These are phyloP conservation scores for Gortyna flavago DNA, from an alignment of 2,888 invertebrate species.

Conservation along the genomic window DNA sequence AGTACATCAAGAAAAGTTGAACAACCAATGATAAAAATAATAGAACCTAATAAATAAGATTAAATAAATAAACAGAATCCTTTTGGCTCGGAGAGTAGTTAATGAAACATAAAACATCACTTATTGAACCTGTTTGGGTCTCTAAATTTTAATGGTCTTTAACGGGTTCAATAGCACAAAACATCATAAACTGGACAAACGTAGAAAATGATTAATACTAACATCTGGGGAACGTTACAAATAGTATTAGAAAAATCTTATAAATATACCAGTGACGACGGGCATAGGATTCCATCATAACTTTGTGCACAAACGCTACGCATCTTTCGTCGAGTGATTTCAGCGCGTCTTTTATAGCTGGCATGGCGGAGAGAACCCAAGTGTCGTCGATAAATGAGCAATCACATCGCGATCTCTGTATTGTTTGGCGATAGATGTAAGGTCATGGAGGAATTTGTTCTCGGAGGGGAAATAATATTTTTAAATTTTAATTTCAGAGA, in stretches of 20 bases:
- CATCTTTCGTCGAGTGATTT: slow-evolving; percentile 57
- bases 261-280: slow-evolving; percentile 59
- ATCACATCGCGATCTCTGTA: slow-evolving; percentile 37
- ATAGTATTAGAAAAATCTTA: slow-evolving; percentile 35
- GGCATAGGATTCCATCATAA: slow-evolving; percentile 57
- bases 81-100: background rate
- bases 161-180: background rate
- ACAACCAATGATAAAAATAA: background rate
- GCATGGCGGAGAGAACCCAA: slow-evolving; percentile 36
- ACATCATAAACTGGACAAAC: slow-evolving; percentile 37
- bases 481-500: background rate
- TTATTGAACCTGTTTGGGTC: background rate
- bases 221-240: slow-evolving; percentile 47
- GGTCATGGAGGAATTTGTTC: slow-evolving; percentile 10
- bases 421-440: slow-evolving; percentile 31
- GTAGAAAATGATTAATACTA: slow-evolving; percentile 44
- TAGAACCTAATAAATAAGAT: background rate
- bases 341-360: slow-evolving; percentile 41
- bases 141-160: background rate
- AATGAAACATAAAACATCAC: background rate
- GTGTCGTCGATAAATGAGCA: slow-evolving; percentile 47
- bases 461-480: background rate
- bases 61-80: background rate
- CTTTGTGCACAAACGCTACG: slow-evolving; percentile 42
- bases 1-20: background rate